Percentiles rank a stretch among this genome's conserved stretches.
Evolutionary conservation across 2,113 vertebrate species (phyloP).

Genomic region (Indicator indicator): DNA sequence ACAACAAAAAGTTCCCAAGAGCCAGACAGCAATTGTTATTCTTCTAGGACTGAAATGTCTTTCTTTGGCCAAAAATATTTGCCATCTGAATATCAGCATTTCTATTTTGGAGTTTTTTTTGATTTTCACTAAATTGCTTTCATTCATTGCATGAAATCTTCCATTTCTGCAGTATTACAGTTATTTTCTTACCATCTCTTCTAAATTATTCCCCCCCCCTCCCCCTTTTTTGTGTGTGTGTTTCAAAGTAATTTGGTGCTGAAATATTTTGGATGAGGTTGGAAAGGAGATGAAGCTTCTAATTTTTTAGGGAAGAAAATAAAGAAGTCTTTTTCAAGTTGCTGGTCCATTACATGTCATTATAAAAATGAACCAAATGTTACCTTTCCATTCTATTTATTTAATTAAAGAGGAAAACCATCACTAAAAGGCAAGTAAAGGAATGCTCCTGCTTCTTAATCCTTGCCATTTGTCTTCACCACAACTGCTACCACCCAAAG

Average conservation of each 20-base stretch:
- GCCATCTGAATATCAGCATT: background rate
- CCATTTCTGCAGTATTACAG: background rate
- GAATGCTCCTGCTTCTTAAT: background rate
- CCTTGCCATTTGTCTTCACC: background rate
- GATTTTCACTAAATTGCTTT: background rate
- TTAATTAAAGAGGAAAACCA: background rate
- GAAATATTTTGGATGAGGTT: background rate
- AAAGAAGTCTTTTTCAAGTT: background rate
- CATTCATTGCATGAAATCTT: background rate
- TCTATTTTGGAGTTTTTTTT: background rate
- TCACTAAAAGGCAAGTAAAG: background rate
- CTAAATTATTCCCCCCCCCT: background rate
- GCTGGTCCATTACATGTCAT: background rate
- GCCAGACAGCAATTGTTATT: background rate
- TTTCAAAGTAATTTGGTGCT: background rate
- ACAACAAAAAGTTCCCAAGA: background rate
- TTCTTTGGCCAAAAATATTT: background rate
- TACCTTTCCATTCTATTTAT: background rate
- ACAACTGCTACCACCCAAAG: background rate
- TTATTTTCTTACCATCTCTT: background rate
- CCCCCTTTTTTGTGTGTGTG: background rate
- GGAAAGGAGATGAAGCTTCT: background rate
- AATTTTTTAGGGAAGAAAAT: background rate
- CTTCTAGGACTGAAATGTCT: background rate
- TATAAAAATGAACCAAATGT: background rate